phyloP scores from a whole-genome alignment of 2,113 vertebrate species.

The Elachura formosa region DNA sequence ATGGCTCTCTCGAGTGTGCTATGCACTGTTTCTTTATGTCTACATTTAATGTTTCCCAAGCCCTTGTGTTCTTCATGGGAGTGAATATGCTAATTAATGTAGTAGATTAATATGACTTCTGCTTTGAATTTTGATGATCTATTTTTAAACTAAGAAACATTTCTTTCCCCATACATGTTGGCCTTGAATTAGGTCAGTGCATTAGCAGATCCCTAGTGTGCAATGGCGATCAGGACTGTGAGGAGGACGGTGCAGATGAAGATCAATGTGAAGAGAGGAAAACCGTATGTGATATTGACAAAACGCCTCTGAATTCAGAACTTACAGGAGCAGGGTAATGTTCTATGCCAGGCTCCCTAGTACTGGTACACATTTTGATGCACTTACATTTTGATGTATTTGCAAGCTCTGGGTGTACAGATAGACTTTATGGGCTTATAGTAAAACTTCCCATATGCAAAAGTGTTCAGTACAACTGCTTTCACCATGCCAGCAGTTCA shows the following conservation, averaged over 20 bases:
- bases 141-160: neutral
- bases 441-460: neutral
- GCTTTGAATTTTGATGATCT: neutral
- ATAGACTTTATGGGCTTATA: neutral
- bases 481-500: neutral
- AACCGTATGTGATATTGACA: slow-evolving; percentile 71
- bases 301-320: slow-evolving; percentile 78
- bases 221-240: slow-evolving; percentile 89
- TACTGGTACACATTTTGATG: neutral
- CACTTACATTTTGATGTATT: neutral
- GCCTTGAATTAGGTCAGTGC: slow-evolving; percentile 77
- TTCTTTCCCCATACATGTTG: neutral
- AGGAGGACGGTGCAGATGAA: slow-evolving; percentile 82
- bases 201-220: slow-evolving; percentile 80
- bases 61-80: neutral
- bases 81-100: neutral
- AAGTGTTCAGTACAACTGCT: neutral
- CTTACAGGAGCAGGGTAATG: slow-evolving; percentile 81
- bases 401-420: neutral
- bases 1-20: neutral
- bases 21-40: neutral
- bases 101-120: neutral
- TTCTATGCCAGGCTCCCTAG: neutral
- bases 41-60: neutral
- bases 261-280: slow-evolving; percentile 67